These are phyloP conservation scores for Cheirogaleus medius DNA, from an alignment of 2,113 vertebrate genomes.

Conservation along the genomic window DNA sequence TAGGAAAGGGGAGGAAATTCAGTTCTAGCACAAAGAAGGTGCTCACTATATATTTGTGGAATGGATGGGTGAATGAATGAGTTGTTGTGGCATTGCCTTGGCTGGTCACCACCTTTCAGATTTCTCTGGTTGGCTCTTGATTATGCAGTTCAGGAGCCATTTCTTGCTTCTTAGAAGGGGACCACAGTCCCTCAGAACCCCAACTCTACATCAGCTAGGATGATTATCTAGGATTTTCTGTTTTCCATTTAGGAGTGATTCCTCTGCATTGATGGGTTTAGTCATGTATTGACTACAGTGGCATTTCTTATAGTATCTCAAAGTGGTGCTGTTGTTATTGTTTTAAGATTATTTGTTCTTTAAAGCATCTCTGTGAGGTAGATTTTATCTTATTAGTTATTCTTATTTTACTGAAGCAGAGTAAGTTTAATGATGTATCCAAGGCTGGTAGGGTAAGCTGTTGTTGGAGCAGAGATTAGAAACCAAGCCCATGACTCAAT, in stretches of 20 bases:
- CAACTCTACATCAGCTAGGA: not conserved
- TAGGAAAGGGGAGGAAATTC: not conserved
- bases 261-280: constrained; percentile 9
- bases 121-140: constrained; percentile 50
- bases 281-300: constrained; percentile 32
- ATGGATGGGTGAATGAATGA: constrained; percentile 50
- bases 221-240: constrained; percentile 30
- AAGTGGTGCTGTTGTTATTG: not conserved
- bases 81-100: constrained; percentile 28
- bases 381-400: constrained; percentile 31
- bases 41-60: constrained; percentile 16
- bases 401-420: constrained; percentile 46
- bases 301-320: constrained; percentile 41
- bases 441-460: constrained; percentile 12
- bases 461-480: constrained; percentile 46
- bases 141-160: constrained; percentile 23
- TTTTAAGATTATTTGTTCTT: constrained; percentile 45
- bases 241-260: constrained; percentile 52
- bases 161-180: constrained; percentile 34
- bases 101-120: constrained; percentile 18
- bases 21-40: constrained; percentile 42
- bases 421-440: not conserved
- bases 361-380: constrained; percentile 4
- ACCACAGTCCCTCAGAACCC: not conserved
- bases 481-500: not conserved